Percentiles rank a stretch among this genome's conserved stretches.
phyloP scores from a whole-genome alignment of 2,113 vertebrate genomes.

The Paralichthys olivaceus region DNA sequence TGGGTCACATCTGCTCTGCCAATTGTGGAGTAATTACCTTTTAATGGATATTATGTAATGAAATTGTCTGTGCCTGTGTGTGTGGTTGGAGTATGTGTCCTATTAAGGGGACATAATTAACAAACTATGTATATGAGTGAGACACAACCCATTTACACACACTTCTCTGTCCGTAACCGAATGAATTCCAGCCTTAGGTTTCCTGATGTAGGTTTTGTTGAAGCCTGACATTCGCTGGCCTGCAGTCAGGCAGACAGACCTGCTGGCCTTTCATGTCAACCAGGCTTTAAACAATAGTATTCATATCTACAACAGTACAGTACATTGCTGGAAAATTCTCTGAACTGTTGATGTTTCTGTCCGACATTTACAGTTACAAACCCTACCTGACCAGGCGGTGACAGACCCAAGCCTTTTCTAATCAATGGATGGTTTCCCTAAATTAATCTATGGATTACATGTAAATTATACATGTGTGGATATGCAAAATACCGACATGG shows the following conservation, averaged over 20 bases:
- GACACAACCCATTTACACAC: slow-evolving; percentile 13
- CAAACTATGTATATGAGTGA: slow-evolving; percentile 39
- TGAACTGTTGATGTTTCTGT: slow-evolving; percentile 62
- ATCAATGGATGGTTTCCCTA: slow-evolving; percentile 17
- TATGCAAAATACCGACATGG: slow-evolving; percentile 28
- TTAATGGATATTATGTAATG: slow-evolving; percentile 57
- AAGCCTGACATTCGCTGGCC: slow-evolving; percentile 28
- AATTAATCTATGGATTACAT: not conserved
- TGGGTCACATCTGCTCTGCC: slow-evolving; percentile 38
- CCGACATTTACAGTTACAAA: slow-evolving; percentile 56
- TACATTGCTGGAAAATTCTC: slow-evolving; percentile 71
- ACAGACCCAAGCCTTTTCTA: not conserved
- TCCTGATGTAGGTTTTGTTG: slow-evolving; percentile 45
- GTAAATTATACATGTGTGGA: slow-evolving; percentile 11
- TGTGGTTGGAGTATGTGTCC: not conserved
- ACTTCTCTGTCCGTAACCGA: not conserved
- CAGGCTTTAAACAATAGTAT: slow-evolving; percentile 59
- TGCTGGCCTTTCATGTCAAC: slow-evolving; percentile 59
- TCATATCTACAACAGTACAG: slow-evolving; percentile 50
- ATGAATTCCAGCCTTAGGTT: slow-evolving; percentile 13
- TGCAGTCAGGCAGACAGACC: slow-evolving; percentile 41
- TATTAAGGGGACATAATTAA: slow-evolving; percentile 38
- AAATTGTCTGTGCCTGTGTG: slow-evolving; percentile 10
- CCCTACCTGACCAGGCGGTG: slow-evolving; percentile 28
- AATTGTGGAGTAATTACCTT: slow-evolving; percentile 47